Evolutionary conservation across 2,888 invertebrate genomes (phyloP).

Genomic region (Flexamia atlantica): DNA sequence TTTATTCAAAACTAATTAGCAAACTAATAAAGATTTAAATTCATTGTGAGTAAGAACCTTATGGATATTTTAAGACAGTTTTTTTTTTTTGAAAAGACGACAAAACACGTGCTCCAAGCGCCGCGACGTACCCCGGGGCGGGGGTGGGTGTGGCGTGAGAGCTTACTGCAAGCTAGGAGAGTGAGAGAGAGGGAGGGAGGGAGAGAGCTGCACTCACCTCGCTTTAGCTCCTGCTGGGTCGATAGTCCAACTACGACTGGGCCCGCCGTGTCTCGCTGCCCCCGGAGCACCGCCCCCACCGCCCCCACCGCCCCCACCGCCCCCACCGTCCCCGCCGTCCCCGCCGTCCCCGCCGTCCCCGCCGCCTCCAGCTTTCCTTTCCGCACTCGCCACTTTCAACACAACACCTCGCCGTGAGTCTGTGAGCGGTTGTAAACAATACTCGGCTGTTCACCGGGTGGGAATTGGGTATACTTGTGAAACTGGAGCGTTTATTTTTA

Average conservation of each 20-base stretch:
- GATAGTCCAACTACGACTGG: conserved; percentile 26
- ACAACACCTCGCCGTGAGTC: neutral
- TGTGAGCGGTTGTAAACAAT: neutral
- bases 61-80: no score
- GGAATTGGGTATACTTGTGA: no score
- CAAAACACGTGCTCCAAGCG: no score
- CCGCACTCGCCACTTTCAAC: conserved; percentile 32
- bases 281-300: conserved; percentile 24
- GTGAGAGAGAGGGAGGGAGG: neutral
- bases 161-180: no score
- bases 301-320: neutral
- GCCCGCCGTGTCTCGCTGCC: neutral
- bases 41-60: no score
- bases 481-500: no score
- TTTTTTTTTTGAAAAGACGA: no score
- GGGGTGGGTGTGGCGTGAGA: neutral
- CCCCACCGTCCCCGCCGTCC: neutral
- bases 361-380: conserved; percentile 33
- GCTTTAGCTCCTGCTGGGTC: conserved; percentile 17
- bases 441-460: neutral
- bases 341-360: neutral
- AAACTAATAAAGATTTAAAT: no score
- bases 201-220: neutral
- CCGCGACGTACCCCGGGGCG: neutral
- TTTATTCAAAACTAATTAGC: no score